phyloP scores from a whole-genome alignment of 2,113 vertebrate genomes.

The Chroicocephalus ridibundus region DNA sequence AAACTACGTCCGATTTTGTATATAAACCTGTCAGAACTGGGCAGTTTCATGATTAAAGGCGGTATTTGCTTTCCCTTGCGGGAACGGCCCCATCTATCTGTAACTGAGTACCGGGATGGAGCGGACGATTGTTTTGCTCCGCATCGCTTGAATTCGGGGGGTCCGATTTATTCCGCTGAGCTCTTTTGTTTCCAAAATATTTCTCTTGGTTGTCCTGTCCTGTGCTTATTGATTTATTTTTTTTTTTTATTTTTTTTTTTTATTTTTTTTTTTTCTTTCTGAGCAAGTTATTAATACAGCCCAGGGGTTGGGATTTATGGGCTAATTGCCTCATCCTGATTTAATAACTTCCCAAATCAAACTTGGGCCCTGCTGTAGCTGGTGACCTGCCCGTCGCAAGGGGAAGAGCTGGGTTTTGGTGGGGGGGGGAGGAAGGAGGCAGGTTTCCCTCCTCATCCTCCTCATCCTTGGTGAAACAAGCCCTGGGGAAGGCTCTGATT shows the following conservation, averaged over 20 bases:
- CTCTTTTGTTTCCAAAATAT: neutral
- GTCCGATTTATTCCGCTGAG: neutral
- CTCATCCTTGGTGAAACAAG: neutral
- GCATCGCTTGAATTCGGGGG: neutral
- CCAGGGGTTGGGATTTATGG: neutral
- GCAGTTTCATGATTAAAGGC: neutral
- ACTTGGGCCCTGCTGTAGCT: neutral
- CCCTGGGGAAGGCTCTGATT: conserved; percentile 41
- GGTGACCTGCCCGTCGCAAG: no score
- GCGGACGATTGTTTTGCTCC: neutral
- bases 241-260: neutral
- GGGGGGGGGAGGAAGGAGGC: neutral
- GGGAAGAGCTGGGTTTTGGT: neutral
- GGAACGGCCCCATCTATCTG: neutral
- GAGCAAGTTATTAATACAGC: neutral
- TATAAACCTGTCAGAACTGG: neutral
- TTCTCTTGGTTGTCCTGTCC: neutral
- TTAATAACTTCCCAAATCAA: neutral
- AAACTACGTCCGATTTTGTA: neutral
- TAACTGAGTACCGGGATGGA: neutral
- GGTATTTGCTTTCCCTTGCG: neutral
- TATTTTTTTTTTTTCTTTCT: neutral
- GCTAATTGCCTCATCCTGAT: neutral
- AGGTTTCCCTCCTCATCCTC: neutral
- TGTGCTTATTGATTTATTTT: neutral